These are phyloP conservation scores for Salmo trutta DNA, from an alignment of 2,797 vertebrate genomes.

Conservation along the genomic window DNA sequence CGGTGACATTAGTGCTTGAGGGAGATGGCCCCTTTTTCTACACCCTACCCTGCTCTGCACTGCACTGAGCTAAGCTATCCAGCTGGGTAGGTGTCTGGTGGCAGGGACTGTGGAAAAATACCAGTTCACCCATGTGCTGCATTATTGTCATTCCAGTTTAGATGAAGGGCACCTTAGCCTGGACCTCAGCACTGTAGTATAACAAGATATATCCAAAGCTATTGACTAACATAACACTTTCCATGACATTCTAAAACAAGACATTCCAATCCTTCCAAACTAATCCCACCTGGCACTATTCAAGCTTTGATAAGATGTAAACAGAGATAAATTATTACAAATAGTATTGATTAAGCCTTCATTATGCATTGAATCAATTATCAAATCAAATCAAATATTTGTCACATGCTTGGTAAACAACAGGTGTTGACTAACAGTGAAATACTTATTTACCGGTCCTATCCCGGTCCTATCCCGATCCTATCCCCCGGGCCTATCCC, in stretches of 20 bases:
- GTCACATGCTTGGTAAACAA: too few relatives aligned
- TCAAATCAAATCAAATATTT: background rate
- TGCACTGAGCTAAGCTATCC: background rate
- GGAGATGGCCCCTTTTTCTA: conserved; percentile 36
- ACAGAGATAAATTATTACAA: background rate
- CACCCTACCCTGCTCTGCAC: conserved; percentile 26
- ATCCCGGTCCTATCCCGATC: too few relatives aligned
- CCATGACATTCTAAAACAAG: conserved; percentile 1
- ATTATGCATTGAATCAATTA: background rate
- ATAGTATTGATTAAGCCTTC: conserved; percentile 4
- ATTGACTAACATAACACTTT: background rate
- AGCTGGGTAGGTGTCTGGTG: conserved; percentile 20
- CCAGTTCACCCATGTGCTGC: conserved; percentile 71
- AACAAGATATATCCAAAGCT: conserved; percentile 14
- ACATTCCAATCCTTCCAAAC: background rate
- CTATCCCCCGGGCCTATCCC: too few relatives aligned
- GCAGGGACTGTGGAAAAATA: conserved; percentile 73
- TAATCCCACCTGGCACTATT: background rate
- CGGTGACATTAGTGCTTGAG: background rate
- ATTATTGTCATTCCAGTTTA: conserved; percentile 64
- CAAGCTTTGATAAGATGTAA: background rate
- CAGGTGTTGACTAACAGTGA: too few relatives aligned
- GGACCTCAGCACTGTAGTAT: conserved; percentile 44
- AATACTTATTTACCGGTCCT: too few relatives aligned
- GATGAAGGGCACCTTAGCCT: conserved; percentile 56